Conservation (phyloP, 2,888 invertebrate genomes). For the Drosophila sordidula region DNA sequence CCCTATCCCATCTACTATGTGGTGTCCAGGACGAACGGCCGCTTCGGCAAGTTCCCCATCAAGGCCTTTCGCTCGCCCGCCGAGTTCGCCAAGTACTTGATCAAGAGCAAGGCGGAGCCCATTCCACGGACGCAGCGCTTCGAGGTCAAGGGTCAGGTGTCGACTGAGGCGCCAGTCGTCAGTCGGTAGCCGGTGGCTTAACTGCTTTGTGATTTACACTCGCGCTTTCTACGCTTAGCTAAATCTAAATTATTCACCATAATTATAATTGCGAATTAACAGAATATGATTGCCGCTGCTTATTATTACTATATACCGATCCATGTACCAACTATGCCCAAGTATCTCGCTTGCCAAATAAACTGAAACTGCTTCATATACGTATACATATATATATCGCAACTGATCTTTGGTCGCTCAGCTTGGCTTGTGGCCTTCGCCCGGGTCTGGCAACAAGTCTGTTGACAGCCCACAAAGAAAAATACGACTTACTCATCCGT, state of each 20-base stretch:
- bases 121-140: slow-evolving; percentile 54
- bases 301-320: slow-evolving; percentile 36
- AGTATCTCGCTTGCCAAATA: slow-evolving; percentile 41
- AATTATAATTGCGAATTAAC: slow-evolving; percentile 60
- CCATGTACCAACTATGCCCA: slow-evolving; percentile 12
- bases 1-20: slow-evolving; percentile 83
- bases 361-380: slow-evolving; percentile 38
- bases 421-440: slow-evolving; percentile 23
- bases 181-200: slow-evolving; percentile 38
- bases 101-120: slow-evolving; percentile 74
- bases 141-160: slow-evolving; percentile 43
- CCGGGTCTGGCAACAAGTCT: slow-evolving; percentile 24
- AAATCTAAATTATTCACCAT: slow-evolving; percentile 51
- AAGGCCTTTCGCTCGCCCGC: slow-evolving; percentile 78
- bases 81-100: slow-evolving; percentile 80
- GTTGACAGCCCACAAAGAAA: slow-evolving; percentile 31
- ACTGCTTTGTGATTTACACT: slow-evolving; percentile 67
- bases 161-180: slow-evolving; percentile 15
- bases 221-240: slow-evolving; percentile 57
- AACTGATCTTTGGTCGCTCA: slow-evolving; percentile 1
- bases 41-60: slow-evolving; percentile 82
- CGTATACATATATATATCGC: slow-evolving; percentile 12
- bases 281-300: slow-evolving; percentile 39
- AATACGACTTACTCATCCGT: slow-evolving; percentile 57
- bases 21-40: slow-evolving; percentile 82